Evolutionary conservation across 2,888 invertebrate genomes (phyloP).

Genomic region (Zhuqinia jingwanae): DNA sequence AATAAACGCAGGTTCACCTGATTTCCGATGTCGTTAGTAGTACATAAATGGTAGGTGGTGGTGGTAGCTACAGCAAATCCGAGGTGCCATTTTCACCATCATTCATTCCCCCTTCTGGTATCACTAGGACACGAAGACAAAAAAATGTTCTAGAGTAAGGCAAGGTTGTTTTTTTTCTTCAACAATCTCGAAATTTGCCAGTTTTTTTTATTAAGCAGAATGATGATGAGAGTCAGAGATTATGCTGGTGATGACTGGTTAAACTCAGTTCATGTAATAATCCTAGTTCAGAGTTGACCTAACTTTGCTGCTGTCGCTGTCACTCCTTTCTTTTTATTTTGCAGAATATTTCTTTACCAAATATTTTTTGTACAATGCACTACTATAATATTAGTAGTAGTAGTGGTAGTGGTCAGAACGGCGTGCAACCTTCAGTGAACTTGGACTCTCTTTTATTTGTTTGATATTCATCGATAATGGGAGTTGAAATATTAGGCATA

Average conservation of each 20-base stretch:
- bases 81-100: neutral
- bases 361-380: neutral
- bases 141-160: too few species aligned
- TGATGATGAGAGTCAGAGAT: neutral
- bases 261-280: too few species aligned
- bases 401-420: slow-evolving; percentile 42
- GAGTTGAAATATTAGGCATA: neutral
- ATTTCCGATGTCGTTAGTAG: neutral
- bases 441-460: slow-evolving; percentile 72
- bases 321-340: neutral
- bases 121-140: too few species aligned
- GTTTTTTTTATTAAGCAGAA: neutral
- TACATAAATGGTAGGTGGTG: too few species aligned
- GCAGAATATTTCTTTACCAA: neutral
- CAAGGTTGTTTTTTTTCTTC: neutral
- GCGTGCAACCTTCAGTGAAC: slow-evolving; percentile 78
- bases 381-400: too few species aligned
- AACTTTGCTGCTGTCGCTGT: slow-evolving; percentile 47
- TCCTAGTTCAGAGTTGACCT: slow-evolving; percentile 30
- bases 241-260: too few species aligned
- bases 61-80: neutral
- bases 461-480: slow-evolving; percentile 25
- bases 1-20: neutral
- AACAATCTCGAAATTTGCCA: neutral
- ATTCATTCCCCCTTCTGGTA: too few species aligned